Conservation (phyloP, 2,797 vertebrate species). For the Arremon brunneinucha region DNA sequence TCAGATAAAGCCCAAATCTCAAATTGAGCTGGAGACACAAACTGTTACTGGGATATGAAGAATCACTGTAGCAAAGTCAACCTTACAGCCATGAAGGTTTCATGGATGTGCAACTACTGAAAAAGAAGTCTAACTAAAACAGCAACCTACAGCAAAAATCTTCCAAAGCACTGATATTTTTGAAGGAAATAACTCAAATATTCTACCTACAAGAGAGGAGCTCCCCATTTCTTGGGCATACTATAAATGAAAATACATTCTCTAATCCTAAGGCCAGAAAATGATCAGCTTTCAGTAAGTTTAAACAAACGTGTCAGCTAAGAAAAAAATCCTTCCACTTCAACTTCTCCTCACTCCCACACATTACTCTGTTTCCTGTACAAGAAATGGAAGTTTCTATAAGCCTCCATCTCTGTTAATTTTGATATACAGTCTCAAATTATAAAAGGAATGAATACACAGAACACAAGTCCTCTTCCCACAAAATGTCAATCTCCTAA, state of each 20-base stretch:
- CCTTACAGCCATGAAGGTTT: background rate
- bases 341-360: background rate
- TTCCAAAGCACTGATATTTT: background rate
- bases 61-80: background rate
- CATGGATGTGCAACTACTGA: background rate
- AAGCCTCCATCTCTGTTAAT: background rate
- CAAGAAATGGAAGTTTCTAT: background rate
- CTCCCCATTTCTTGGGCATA: background rate
- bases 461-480: background rate
- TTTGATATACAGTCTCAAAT: background rate
- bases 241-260: background rate
- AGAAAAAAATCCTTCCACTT: background rate
- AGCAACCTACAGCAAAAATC: background rate
- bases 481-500: accelerated
- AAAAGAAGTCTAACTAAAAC: background rate
- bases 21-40: background rate
- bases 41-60: background rate
- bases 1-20: background rate
- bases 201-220: background rate
- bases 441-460: background rate
- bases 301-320: accelerated
- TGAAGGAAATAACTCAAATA: background rate
- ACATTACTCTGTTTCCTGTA: background rate
- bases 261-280: background rate
- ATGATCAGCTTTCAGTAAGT: background rate